These are phyloP conservation scores for Aramus guarauna DNA, from an alignment of 2,113 vertebrate genomes.

Conservation along the genomic window DNA sequence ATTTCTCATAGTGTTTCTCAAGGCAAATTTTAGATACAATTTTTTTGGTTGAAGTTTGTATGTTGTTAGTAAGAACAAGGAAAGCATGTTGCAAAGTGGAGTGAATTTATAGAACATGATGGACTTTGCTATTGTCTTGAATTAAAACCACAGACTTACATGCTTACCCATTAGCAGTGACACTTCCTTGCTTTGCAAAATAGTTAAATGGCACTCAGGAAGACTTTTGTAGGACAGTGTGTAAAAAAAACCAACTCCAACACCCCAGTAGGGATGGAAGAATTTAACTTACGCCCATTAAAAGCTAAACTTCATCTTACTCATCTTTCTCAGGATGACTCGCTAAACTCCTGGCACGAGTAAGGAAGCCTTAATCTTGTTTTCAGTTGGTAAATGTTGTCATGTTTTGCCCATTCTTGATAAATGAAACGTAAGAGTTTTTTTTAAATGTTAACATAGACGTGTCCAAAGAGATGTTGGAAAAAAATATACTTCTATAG, in stretches of 20 bases:
- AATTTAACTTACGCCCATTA: not conserved
- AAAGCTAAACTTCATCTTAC: not conserved
- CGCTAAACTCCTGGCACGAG: not conserved
- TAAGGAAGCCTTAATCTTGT: not conserved
- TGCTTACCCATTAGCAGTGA: not conserved
- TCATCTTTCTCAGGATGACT: not conserved
- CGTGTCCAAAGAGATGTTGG: not conserved
- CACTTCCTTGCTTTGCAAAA: not conserved
- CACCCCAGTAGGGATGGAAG: not conserved
- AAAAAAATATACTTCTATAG: not conserved
- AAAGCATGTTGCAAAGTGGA: not conserved
- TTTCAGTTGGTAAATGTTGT: not conserved
- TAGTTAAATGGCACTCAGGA: not conserved
- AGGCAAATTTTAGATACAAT: not conserved
- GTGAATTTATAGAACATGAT: not conserved
- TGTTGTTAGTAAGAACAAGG: not conserved
- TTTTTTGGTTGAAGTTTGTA: not conserved
- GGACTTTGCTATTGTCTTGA: not conserved
- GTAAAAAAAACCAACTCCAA: not conserved
- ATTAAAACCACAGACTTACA: not conserved
- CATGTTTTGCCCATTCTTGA: not conserved
- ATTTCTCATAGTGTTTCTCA: not conserved
- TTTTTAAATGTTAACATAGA: not conserved
- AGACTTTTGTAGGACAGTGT: not conserved
- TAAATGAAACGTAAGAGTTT: not conserved